Percentiles rank a stretch among this genome's conserved stretches.
Conservation (phyloP, 2,113 vertebrate genomes). For the Bufo bufo region DNA sequence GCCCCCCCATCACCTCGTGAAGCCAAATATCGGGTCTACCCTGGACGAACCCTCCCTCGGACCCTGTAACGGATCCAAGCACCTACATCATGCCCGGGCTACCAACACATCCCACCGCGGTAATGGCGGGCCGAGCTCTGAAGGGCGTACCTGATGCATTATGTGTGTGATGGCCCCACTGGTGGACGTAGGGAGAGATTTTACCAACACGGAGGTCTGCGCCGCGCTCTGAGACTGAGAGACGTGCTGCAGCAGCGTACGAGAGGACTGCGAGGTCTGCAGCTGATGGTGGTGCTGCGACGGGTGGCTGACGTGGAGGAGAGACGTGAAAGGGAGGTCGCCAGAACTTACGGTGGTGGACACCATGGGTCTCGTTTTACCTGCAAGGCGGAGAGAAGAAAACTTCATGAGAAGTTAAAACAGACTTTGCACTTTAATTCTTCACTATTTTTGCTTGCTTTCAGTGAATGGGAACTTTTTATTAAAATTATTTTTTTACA, state of each 20-base stretch:
- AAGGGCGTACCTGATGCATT: conserved; percentile 79
- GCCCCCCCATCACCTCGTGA: too few species aligned
- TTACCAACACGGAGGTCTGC: conserved; percentile 81
- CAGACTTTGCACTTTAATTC: too few species aligned
- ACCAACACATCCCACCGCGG: not conserved
- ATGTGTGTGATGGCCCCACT: conserved; percentile 78
- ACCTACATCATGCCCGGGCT: not conserved
- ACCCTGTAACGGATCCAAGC: too few species aligned
- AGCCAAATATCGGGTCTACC: too few species aligned
- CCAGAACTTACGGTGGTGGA: conserved; percentile 64
- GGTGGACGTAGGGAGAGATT: conserved; percentile 76
- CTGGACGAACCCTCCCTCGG: too few species aligned
- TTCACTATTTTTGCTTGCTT: too few species aligned
- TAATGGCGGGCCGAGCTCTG: not conserved
- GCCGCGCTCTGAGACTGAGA: conserved; percentile 79
- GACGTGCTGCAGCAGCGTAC: conserved; percentile 78
- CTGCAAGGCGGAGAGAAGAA: conserved; percentile 58
- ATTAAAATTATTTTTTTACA: too few species aligned
- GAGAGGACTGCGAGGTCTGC: conserved; percentile 74
- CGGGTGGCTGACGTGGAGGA: conserved; percentile 78
- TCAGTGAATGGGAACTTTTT: not conserved
- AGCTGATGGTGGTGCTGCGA: conserved; percentile 75
- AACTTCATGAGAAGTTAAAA: not conserved
- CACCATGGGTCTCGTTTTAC: conserved; percentile 65
- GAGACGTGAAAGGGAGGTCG: conserved; percentile 70